phyloP scores from a whole-genome alignment of 1,140 invertebrate genomes.

The Euura lappo region DNA sequence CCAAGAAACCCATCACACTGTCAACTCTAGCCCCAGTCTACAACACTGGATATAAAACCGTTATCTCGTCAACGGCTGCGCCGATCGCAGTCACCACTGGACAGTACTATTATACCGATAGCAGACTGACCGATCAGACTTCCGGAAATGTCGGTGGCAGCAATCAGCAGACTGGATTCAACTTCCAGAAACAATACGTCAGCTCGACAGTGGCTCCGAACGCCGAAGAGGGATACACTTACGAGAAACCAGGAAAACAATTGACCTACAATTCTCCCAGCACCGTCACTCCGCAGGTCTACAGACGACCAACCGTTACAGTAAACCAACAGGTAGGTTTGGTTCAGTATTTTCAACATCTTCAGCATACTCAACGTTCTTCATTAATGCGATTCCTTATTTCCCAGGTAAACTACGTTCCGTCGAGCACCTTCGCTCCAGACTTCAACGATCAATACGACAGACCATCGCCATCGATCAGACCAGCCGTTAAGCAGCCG shows the following conservation, averaged over 20 bases:
- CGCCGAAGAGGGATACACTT: slow-evolving; percentile 39
- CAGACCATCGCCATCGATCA: slow-evolving; percentile 30
- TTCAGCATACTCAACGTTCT: too few relatives aligned
- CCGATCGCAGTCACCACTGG: slow-evolving; percentile 26
- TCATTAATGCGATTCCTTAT: slow-evolving; percentile 13
- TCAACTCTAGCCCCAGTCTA: slow-evolving; percentile 38
- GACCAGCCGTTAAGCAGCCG: slow-evolving; percentile 22
- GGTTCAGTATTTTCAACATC: not conserved
- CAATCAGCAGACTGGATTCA: slow-evolving; percentile 32
- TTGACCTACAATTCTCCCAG: slow-evolving; percentile 32
- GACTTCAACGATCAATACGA: slow-evolving; percentile 38
- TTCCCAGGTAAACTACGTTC: slow-evolving; percentile 30
- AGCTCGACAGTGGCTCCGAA: slow-evolving; percentile 40
- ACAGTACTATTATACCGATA: slow-evolving; percentile 22
- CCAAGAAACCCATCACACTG: slow-evolving; percentile 31
- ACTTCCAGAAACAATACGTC: slow-evolving; percentile 37
- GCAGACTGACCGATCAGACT: slow-evolving; percentile 23
- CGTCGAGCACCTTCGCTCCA: slow-evolving; percentile 33
- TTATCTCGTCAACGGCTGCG: slow-evolving; percentile 32
- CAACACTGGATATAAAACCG: slow-evolving; percentile 37
- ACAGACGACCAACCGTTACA: not conserved
- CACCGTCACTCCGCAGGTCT: slow-evolving; percentile 10
- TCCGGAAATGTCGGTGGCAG: slow-evolving; percentile 40
- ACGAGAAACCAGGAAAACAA: slow-evolving; percentile 30
- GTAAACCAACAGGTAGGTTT: slow-evolving; percentile 23